A percentile compares a stretch with the other conserved stretches of the same genome.
These are phyloP conservation scores for Pseudachorutes palmiensis DNA, from an alignment of 1,140 invertebrate genomes.

Conservation along the genomic window DNA sequence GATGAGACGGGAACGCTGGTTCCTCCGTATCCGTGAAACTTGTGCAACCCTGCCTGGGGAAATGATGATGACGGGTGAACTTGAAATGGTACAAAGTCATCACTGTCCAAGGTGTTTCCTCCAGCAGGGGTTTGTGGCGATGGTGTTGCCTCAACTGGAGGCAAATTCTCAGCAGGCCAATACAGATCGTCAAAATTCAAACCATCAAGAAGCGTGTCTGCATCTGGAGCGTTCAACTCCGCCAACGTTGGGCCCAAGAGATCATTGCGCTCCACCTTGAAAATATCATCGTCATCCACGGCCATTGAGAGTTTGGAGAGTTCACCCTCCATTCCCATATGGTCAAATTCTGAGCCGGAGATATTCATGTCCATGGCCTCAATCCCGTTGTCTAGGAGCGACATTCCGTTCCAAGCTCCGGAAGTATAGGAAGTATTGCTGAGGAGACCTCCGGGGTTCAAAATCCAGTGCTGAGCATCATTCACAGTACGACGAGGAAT, in stretches of 20 bases:
- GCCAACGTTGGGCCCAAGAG: conserved; percentile 76
- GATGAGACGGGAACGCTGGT: conserved; percentile 25
- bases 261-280: conserved; percentile 79
- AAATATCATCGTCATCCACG: conserved; percentile 77
- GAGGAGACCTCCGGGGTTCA: conserved; percentile 19
- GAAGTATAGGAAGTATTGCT: neutral
- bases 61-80: conserved; percentile 32
- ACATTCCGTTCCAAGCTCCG: conserved; percentile 19
- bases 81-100: conserved; percentile 30
- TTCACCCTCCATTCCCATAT: conserved; percentile 35
- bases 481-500: conserved; percentile 25
- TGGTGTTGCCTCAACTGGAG: conserved; percentile 33
- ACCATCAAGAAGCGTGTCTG: conserved; percentile 63
- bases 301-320: conserved; percentile 38
- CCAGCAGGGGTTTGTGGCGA: conserved; percentile 32
- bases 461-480: conserved; percentile 32
- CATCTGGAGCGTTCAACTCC: conserved; percentile 76
- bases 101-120: conserved; percentile 27
- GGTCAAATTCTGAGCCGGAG: conserved; percentile 21
- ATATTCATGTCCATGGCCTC: conserved; percentile 19
- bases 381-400: conserved; percentile 18
- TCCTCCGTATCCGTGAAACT: conserved; percentile 7
- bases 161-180: conserved; percentile 55
- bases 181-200: conserved; percentile 76
- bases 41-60: conserved; percentile 20